Evolutionary conservation across 2,888 invertebrate genomes (phyloP).

Genomic region (Ephialtes manifestator): DNA sequence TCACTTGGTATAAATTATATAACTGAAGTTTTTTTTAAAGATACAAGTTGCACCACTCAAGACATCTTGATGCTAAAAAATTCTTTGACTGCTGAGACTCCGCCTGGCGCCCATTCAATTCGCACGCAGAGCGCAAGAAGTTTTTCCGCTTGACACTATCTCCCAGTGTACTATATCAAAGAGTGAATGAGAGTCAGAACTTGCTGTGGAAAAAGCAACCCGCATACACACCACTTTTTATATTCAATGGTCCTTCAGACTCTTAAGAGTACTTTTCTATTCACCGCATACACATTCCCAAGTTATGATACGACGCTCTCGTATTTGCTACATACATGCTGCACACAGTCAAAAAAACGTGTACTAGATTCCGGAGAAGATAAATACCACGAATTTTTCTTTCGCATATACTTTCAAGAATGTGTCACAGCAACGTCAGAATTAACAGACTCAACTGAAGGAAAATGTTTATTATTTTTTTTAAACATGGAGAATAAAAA

Average conservation of each 20-base stretch:
- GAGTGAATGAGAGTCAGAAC: conserved; percentile 58
- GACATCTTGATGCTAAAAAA: conserved; percentile 34
- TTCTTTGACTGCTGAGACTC: conserved; percentile 44
- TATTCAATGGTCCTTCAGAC: conserved; percentile 66
- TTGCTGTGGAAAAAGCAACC: conserved; percentile 51
- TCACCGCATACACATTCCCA: conserved; percentile 59
- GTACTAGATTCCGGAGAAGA: neutral
- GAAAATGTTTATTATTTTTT: neutral
- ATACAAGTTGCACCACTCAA: conserved; percentile 19
- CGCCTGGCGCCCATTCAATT: conserved; percentile 38
- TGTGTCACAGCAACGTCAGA: conserved; percentile 11
- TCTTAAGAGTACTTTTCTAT: conserved; percentile 67
- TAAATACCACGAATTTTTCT: conserved; percentile 59
- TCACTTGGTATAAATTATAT: conserved; percentile 39
- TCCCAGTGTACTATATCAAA: conserved; percentile 60
- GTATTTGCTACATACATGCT: conserved; percentile 35
- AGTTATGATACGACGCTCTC: conserved; percentile 51
- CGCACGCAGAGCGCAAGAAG: conserved; percentile 31
- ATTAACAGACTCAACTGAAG: neutral
- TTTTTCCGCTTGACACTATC: conserved; percentile 64
- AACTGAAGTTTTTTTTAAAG: conserved; percentile 37
- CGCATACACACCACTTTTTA: conserved; percentile 63
- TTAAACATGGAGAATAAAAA: no score
- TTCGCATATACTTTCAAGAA: conserved; percentile 27
- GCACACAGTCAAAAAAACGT: conserved; percentile 33